Base-by-base conservation (phyloP, 2,888 invertebrate genomes). In the Tholera decimalis region DNA sequence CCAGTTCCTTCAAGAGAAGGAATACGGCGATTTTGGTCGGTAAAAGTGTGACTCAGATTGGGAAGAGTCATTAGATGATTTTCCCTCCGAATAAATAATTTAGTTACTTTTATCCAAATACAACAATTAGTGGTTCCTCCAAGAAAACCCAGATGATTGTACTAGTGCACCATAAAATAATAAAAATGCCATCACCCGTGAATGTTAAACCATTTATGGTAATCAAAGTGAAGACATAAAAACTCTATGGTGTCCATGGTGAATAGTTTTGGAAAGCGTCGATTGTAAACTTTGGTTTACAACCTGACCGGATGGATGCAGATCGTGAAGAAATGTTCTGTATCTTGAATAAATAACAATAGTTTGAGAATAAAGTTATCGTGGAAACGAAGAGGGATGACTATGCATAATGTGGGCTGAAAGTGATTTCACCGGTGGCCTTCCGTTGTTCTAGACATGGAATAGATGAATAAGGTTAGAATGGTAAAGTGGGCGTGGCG, bases 141-240 rank as follows among this genome's bases (percentile, higher is more conserved):
- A 51, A 56, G 41, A 18, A 35, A 56, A 50, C 8, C 56, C 58
- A 39, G 37, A 28, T 7, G 37, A 8, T 0, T 33, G 39, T 4
- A 51, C 55, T 73, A 64, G 57, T 22, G 15, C 20, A 24, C 18
- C 20, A n/a, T 9, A 58, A 20, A 37, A 46, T 22, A 30, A 61
- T 61, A 71, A 67, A 71, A 26, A 53, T 58, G 43, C 51, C 59
- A 67, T 60, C 73, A 65, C 60, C 39, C 66, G 43, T 61, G 67
- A 62, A 73, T 73, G 46, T 80, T 66, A 75, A 76, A 79, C 49
- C 59, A 67, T 67, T 75, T 77, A 80, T 62, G 65, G 51, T 72
- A 66, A 70, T 77, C 61, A 59, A 57, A 64, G 54, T 54, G 53
- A 55, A 68, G 58, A 60, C 59, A 77, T 74, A 77, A 74, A 73